phyloP scores from a whole-genome alignment of 1,140 invertebrate genomes.

The Sarcophaga bullata region DNA sequence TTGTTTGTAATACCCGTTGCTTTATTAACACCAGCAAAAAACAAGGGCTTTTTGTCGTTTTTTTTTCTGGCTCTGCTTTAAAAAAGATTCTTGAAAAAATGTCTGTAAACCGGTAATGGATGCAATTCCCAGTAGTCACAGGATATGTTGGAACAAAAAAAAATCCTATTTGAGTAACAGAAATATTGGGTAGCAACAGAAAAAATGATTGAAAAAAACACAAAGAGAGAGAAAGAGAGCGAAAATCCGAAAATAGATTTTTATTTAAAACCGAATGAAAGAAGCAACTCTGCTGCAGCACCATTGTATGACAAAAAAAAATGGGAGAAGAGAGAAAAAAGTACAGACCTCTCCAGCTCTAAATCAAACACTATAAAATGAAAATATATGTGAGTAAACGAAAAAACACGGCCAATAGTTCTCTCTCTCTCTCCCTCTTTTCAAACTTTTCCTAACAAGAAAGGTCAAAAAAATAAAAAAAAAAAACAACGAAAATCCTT shows the following conservation, averaged over 20 bases:
- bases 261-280: no score
- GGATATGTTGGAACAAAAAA: not conserved
- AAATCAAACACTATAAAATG: not conserved
- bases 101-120: conserved; percentile 13
- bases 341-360: no score
- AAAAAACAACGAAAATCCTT: not conserved
- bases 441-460: no score
- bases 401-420: not conserved
- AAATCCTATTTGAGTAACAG: not conserved
- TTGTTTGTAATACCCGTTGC: not conserved
- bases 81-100: not conserved
- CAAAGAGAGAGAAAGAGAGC: no score
- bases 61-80: no score
- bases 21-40: not conserved
- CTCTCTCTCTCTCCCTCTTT: not conserved
- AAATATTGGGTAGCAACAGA: not conserved
- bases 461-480: no score
- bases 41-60: not conserved
- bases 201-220: not conserved
- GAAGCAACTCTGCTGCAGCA: no score
- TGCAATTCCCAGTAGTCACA: conserved; percentile 28
- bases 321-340: no score
- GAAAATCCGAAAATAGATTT: not conserved
- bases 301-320: not conserved
- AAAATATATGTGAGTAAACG: not conserved